Evolutionary conservation across 1,140 invertebrate genomes (phyloP), one percentile per base, ranked within the genome.

Genomic region (Drosophila albomicans): DNA sequence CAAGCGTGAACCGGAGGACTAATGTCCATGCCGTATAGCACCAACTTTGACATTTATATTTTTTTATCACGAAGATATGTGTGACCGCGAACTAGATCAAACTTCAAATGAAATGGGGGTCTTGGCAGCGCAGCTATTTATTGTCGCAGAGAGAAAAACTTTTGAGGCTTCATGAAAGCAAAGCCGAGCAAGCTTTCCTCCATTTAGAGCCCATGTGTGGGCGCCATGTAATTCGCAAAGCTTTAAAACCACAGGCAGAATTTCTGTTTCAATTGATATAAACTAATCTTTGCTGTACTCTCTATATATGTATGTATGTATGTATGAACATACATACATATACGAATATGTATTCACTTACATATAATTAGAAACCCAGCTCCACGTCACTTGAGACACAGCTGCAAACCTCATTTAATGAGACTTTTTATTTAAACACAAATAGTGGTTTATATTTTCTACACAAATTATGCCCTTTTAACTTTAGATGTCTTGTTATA

Each of bases 1-100:
- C 93, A 91, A 11, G 93, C 91, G 4, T 94, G 88, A 15, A 93
- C 93, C 7, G 94, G 94, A 8, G 94, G 93, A 79, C 94, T 94
- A 1, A 93, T 67, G 57, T 88, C 85, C 51, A 78, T 65, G 25
- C 85, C 84, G 49, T 88, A 89, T 1, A 89, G 58, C n/a, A 89
- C 57, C 1, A 91, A 30, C 10, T 78, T 82, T 43, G 82, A 15
- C 82, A 86, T 86, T 13, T 70, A 15, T 67, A 15, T 0, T 25
- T 25, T 48, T 32, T n/a, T 11, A 46, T 61, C 7, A 15, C 5
- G 35, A 28, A 16, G 11, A 3, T 32, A 25, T 10, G 15, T 63
- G 49, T 57, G 11, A 48, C 8, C 43, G 11, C 65, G 15, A 46
- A 32, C 28, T 46, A 72, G 43, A 11, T 11, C 10, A 49, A 32